Evolutionary conservation across 2,113 vertebrate species (phyloP).

Genomic region (Eulacestoma nigropectus): DNA sequence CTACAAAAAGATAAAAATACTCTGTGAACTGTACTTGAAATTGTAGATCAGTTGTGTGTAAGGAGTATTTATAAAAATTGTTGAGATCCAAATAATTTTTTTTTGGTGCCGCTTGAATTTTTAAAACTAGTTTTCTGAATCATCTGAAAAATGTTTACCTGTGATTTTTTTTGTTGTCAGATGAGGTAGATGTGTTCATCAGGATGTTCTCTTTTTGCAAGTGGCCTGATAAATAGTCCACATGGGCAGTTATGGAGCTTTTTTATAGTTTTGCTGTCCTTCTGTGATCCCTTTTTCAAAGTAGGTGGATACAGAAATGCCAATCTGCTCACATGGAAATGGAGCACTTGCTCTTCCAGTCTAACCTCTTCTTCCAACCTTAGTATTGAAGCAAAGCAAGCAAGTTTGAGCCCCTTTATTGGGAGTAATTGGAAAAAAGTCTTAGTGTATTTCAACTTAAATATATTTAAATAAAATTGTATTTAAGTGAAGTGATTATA

Average conservation of each 20-base stretch:
- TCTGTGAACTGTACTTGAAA: background rate
- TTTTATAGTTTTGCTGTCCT: background rate
- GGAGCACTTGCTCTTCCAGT: background rate
- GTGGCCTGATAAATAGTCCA: background rate
- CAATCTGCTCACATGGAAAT: rapidly evolving
- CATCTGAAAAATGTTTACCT: background rate
- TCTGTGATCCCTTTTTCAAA: background rate
- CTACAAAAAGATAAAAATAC: background rate
- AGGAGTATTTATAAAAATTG: background rate
- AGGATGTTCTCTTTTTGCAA: background rate
- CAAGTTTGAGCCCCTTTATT: background rate
- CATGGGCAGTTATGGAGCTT: background rate
- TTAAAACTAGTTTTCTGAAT: background rate
- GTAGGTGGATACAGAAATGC: background rate
- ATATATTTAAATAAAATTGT: background rate
- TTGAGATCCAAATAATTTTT: background rate
- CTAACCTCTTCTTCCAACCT: background rate
- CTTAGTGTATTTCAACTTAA: background rate
- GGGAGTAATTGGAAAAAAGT: background rate
- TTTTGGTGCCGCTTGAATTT: background rate
- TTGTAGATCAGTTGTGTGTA: background rate
- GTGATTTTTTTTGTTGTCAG: background rate
- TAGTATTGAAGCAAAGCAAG: background rate
- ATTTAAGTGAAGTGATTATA: background rate
- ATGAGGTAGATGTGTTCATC: background rate